These are phyloP conservation scores for Calcarius ornatus DNA, from an alignment of 2,113 vertebrate species.

Conservation along the genomic window DNA sequence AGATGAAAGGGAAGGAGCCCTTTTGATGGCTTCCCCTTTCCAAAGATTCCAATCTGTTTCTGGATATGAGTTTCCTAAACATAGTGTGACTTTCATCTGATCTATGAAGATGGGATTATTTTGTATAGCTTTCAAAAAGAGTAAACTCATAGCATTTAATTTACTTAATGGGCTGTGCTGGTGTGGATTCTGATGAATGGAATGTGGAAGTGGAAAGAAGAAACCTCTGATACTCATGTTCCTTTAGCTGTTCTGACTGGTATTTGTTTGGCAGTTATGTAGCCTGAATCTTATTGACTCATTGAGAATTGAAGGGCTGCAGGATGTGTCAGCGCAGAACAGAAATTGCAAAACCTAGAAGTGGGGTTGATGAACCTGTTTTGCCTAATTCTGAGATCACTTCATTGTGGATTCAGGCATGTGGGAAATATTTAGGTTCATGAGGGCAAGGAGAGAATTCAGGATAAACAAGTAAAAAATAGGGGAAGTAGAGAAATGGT, in stretches of 20 bases:
- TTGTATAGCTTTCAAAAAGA: background rate
- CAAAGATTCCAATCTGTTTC: background rate
- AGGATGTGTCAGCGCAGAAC: background rate
- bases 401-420: background rate
- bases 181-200: background rate
- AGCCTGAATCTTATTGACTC: background rate
- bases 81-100: background rate
- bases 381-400: background rate
- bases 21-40: background rate
- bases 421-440: background rate
- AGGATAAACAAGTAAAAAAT: background rate
- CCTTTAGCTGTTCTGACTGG: background rate
- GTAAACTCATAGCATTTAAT: background rate
- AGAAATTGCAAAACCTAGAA: background rate
- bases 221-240: background rate
- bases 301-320: background rate
- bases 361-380: background rate
- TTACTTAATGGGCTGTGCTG: background rate
- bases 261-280: background rate
- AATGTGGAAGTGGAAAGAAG: background rate
- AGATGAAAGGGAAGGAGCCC: background rate
- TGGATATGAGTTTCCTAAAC: background rate
- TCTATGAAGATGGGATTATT: background rate
- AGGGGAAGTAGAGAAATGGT: background rate
- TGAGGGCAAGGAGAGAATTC: background rate